Base-by-base conservation (phyloP, 2,888 invertebrate species). In the Pediacus dermestoides region DNA sequence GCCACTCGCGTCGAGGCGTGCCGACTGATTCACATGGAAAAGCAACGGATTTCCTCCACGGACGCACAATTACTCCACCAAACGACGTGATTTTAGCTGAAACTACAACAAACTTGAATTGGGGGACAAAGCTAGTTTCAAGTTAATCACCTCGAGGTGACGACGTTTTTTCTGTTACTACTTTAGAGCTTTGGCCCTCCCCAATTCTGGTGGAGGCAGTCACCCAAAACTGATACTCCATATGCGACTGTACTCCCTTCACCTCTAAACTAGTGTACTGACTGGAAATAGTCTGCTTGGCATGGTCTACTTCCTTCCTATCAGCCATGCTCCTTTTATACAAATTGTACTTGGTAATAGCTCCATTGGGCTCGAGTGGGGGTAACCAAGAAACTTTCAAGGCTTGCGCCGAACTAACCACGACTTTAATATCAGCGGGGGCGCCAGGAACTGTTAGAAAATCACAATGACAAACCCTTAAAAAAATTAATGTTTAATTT, bases 201-300 rank as follows among this genome's bases (percentile, higher is more conserved):
- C 88, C 88, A 11, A 85, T 80, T 16, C 81, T 73, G 0, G 87
- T 88, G 2, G 80, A 82, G 1, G 85, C 86, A 1, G 85, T 83
- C 12, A 88, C 82, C 80, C 85, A 84, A 63, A 85, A 86, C 58
- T 85, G 83, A 60, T 87, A 86, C 57, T 84, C 83, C 35, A 81
- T 78, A 46, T 81, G 80, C 4, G 78, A 76, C 58, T 81, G 80
- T 15, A 85, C 70, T 27, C 77, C 77, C 54, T 80, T 83, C 2
- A 80, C 78, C 61, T 84, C 83, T 54, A 78, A 82, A 39, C 73
- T 76, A 2, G 76, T 76, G 52, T 80, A 79, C 47, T 79, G 77
- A 1, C 79, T 77, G 2, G 80, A 77, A 34, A 84, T 68, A 13
- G 75, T 79, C 44, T 79, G 74, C 57, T 82, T 82, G 30, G 78